phyloP scores from a whole-genome alignment of 2,113 vertebrate genomes.

The Gasterosteus aculeatus region DNA sequence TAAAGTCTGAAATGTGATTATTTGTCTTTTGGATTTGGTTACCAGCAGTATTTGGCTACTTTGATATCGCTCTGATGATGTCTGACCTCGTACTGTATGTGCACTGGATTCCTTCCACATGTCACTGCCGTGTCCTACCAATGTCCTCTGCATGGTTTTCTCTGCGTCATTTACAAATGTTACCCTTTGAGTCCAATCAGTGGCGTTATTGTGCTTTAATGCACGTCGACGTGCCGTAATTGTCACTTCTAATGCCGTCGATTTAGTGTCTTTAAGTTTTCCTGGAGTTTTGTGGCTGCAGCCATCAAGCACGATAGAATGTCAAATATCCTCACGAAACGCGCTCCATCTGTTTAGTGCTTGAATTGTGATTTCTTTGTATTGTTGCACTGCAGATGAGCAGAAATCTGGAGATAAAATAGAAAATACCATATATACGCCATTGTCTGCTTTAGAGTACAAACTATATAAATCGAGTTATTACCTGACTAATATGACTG shows the following conservation, averaged over 20 bases:
- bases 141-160: conserved; percentile 15
- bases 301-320: conserved; percentile 10
- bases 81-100: conserved; percentile 20
- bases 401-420: conserved; percentile 29
- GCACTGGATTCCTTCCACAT: conserved; percentile 18
- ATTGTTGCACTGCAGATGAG: conserved; percentile 26
- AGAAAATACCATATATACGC: conserved; percentile 38
- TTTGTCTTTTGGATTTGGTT: conserved; percentile 69
- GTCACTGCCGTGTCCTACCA: conserved; percentile 18
- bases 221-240: conserved; percentile 22
- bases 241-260: conserved; percentile 1
- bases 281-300: conserved; percentile 3
- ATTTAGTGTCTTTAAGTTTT: conserved; percentile 38
- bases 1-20: conserved; percentile 22
- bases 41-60: conserved; percentile 76
- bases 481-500: conserved; percentile 30
- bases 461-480: conserved; percentile 34
- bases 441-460: conserved; percentile 38
- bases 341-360: background rate
- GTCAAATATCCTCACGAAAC: background rate
- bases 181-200: conserved; percentile 29
- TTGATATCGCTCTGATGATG: conserved; percentile 41
- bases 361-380: conserved; percentile 23
- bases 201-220: conserved; percentile 63
- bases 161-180: conserved; percentile 31